A percentile compares a stretch with the other conserved stretches of the same genome.
Conservation (phyloP, 2,888 invertebrate species). For the Drosophila algonquin region DNA sequence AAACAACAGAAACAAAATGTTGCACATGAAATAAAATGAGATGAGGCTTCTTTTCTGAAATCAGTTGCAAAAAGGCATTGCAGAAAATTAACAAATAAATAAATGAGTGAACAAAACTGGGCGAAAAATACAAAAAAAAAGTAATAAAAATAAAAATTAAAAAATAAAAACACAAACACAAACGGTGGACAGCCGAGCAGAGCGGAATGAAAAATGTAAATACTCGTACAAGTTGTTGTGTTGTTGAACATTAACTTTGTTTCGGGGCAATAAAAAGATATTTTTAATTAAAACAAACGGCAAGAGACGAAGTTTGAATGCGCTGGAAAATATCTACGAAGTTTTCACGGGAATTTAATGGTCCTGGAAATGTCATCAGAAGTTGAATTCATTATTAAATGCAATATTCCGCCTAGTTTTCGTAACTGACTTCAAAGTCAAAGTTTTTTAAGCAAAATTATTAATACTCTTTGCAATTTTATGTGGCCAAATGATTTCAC, state of each 20-base stretch:
- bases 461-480: background rate
- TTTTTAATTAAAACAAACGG: slow-evolving; percentile 34
- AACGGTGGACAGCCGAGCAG: slow-evolving; percentile 5
- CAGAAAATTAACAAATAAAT: slow-evolving; percentile 49
- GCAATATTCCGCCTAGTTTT: slow-evolving; percentile 7
- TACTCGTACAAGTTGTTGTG: slow-evolving; percentile 35
- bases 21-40: slow-evolving; percentile 36
- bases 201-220: slow-evolving; percentile 42
- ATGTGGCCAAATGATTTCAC: background rate
- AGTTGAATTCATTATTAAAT: slow-evolving; percentile 8
- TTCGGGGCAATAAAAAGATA: slow-evolving; percentile 19
- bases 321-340: slow-evolving; percentile 17
- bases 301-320: slow-evolving; percentile 1
- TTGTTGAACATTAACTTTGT: slow-evolving; percentile 36
- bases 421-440: background rate
- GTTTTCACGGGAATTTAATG: slow-evolving; percentile 6
- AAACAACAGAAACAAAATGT: slow-evolving; percentile 5
- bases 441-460: no score
- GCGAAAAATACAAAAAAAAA: background rate
- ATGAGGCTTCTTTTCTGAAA: slow-evolving; percentile 42
- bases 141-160: background rate
- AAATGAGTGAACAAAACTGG: slow-evolving; percentile 18
- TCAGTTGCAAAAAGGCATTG: slow-evolving; percentile 41
- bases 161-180: no score
- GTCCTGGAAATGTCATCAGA: background rate